These are phyloP conservation scores for Eilema sororculum DNA, from an alignment of 2,888 invertebrate genomes.

Conservation along the genomic window DNA sequence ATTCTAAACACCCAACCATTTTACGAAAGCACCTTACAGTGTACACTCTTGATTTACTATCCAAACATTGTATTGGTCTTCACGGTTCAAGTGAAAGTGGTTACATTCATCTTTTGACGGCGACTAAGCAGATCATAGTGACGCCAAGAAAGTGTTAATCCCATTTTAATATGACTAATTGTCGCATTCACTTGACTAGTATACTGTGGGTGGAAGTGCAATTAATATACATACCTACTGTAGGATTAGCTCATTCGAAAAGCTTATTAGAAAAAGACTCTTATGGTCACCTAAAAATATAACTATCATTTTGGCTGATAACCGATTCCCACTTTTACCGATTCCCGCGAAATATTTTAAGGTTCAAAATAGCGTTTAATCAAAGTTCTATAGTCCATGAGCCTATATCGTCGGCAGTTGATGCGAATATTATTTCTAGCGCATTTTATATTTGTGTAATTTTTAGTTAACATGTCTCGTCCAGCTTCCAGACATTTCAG, in stretches of 20 bases:
- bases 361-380: too few relatives aligned
- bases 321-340: too few relatives aligned
- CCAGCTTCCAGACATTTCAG: too few relatives aligned
- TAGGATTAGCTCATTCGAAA: constrained; percentile 8
- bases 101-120: constrained; percentile 52
- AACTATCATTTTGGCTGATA: not conserved
- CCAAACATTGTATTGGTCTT: constrained; percentile 2
- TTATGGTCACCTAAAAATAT: not conserved
- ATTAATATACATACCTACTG: constrained; percentile 42
- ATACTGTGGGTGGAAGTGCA: constrained; percentile 51
- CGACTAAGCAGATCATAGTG: constrained; percentile 64
- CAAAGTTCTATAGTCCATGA: too few relatives aligned
- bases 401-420: not conserved
- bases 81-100: constrained; percentile 51
- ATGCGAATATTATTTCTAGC: too few relatives aligned
- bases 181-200: constrained; percentile 68
- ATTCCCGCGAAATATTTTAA: too few relatives aligned
- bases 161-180: constrained; percentile 82
- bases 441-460: too few relatives aligned
- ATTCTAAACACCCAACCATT: constrained; percentile 55
- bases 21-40: constrained; percentile 41
- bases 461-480: too few relatives aligned
- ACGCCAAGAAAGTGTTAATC: constrained; percentile 77
- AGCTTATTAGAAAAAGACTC: not conserved
- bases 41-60: not conserved